phyloP scores from a whole-genome alignment of 2,113 vertebrate species.

The Raja brachyura region DNA sequence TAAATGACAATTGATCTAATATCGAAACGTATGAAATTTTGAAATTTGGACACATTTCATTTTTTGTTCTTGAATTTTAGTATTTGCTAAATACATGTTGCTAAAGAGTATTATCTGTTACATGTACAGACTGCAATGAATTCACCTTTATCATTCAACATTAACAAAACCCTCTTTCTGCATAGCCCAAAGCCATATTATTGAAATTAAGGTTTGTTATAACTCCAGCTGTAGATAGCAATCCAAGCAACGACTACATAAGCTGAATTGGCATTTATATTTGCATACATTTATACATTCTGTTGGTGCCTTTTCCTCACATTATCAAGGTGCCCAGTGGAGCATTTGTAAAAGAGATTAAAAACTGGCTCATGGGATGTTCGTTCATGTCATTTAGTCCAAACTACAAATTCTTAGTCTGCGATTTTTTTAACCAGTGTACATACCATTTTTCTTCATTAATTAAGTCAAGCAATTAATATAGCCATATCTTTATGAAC shows the following conservation, averaged over 20 bases:
- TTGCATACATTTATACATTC: slow-evolving; percentile 29
- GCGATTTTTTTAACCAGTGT: neutral
- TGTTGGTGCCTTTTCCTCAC: neutral
- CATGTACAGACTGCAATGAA: neutral
- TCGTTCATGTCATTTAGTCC: slow-evolving; percentile 21
- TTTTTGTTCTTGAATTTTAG: slow-evolving; percentile 6
- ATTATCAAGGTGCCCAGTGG: neutral
- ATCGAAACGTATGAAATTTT: neutral
- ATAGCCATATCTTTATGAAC: neutral
- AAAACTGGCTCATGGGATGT: neutral
- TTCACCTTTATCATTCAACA: slow-evolving; percentile 13
- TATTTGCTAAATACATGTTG: slow-evolving; percentile 1
- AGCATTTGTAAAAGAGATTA: slow-evolving; percentile 28
- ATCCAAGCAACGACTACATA: slow-evolving; percentile 20
- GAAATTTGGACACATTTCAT: neutral
- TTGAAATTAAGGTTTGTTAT: slow-evolving; percentile 33
- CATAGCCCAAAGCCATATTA: slow-evolving; percentile 10
- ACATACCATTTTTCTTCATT: slow-evolving; percentile 26
- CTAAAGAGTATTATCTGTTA: slow-evolving; percentile 27
- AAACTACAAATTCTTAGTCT: neutral
- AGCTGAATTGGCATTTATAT: slow-evolving; percentile 28
- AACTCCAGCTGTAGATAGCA: slow-evolving; percentile 24
- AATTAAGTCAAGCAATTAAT: slow-evolving; percentile 25
- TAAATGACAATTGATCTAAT: too few relatives aligned
- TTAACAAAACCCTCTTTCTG: neutral